Evolutionary conservation across 2,888 invertebrate species (phyloP), one percentile per base, ranked within the genome.

Genomic region (Prosopocoilus inquinatus): DNA sequence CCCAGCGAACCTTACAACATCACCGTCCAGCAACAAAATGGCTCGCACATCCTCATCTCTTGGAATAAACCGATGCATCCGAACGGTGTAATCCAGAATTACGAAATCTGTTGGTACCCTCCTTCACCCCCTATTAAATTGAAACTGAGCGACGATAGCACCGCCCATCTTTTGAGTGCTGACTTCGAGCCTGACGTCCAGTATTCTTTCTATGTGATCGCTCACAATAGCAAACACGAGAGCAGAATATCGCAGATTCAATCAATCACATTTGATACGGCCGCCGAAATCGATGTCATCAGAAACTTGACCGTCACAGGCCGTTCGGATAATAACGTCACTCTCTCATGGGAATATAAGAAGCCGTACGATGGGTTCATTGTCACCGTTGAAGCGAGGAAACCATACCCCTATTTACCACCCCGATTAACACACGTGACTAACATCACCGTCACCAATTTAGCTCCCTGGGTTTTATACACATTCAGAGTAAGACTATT

Each of bases 121-220:
- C 83, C 84, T 1, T 70, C 81, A 2, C 86, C 87, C 9, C 84
- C 86, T 0, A 76, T 81, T 34, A 77, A 72, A 38, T 64, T 79
- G 39, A 76, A 62, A 65, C 70, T 78, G 12, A 68, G 68, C 36
- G 71, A 81, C 3, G 73, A 73, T 1, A 80, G 81, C 34, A 81
- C 80, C 0, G 78, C 79, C 1, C 81, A 84, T 34, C 72, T 80
- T 57, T 34, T 65, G 11, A 58, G 55, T 12, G 81, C 83, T 2
- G 77, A 77, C 32, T 83, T 86, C 56, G 78, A 81, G 39, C 76
- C 84, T 9, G 81, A 83, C 11, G 70, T 72, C 9, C 84, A 82
- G 58, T 90, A 90, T 73, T 84, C 85, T 0, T 89, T 91, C 76
- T 88, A 87, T 86, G 82, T 89, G 4, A 81, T 84, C 4, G 90